These are phyloP conservation scores for Linurgus olivaceus DNA, from an alignment of 2,797 vertebrate genomes.

Conservation along the genomic window DNA sequence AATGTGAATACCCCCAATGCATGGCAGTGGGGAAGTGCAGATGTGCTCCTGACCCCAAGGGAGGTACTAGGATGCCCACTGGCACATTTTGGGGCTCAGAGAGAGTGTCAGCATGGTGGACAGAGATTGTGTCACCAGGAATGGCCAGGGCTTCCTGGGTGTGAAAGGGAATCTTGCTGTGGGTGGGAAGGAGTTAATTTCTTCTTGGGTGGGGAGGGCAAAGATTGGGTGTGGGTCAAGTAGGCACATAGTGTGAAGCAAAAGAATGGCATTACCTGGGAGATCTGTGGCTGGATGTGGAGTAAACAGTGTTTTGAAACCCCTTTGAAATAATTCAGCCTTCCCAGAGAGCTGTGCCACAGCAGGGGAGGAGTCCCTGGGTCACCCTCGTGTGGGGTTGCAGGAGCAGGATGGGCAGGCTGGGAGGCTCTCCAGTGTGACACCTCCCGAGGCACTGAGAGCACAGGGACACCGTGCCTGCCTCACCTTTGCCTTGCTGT, in stretches of 20 bases:
- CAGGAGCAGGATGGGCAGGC: neutral
- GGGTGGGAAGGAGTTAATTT: conserved; percentile 6
- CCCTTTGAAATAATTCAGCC: neutral
- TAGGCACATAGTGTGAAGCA: neutral
- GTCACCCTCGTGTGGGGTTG: neutral
- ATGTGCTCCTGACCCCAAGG: neutral
- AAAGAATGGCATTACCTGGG: neutral
- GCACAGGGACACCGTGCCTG: fast-evolving
- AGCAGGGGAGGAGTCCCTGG: neutral
- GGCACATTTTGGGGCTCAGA: neutral
- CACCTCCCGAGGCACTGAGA: neutral
- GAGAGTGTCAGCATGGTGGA: neutral
- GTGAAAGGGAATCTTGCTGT: neutral
- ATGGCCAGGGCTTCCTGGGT: neutral
- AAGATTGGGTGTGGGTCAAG: conserved; percentile 9
- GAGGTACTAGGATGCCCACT: neutral
- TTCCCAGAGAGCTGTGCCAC: neutral
- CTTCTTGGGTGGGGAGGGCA: neutral
- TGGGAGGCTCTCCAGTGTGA: neutral
- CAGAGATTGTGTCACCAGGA: neutral
- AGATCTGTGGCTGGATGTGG: neutral
- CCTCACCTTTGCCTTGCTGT: neutral
- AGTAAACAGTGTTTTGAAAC: neutral
- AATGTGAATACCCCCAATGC: fast-evolving
- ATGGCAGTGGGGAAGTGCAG: neutral